Percentiles rank a stretch among this genome's conserved stretches.
Evolutionary conservation across 2,888 invertebrate species (phyloP).

Genomic region (Watsonalla cultraria): DNA sequence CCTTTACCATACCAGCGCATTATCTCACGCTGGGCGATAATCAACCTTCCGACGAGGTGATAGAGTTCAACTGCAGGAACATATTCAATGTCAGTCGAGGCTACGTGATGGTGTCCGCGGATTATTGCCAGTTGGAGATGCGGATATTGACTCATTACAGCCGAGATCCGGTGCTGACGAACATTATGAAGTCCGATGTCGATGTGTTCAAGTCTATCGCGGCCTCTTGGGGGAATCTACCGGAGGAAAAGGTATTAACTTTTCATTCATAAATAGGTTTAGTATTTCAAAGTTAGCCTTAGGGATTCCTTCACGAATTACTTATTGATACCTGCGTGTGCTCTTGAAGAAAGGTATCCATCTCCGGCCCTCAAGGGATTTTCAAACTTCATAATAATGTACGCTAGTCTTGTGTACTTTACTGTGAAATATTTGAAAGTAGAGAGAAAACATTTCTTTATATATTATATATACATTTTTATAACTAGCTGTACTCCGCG

Average conservation of each 20-base stretch:
- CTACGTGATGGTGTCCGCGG: conserved; percentile 89
- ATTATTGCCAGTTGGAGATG: conserved; percentile 97
- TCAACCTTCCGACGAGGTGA: conserved; percentile 34
- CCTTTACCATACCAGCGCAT: conserved; percentile 81
- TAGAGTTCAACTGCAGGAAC: conserved; percentile 82
- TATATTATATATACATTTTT: too few relatives aligned
- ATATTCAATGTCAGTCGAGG: conserved; percentile 82
- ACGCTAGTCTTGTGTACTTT: too few relatives aligned
- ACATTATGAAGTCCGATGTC: conserved; percentile 81
- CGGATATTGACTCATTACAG: conserved; percentile 95
- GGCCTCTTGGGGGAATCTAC: conserved; percentile 87
- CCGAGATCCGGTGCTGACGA: conserved; percentile 83
- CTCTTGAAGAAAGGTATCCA: too few relatives aligned
- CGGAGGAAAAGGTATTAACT: conserved; percentile 76
- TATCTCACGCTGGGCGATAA: conserved; percentile 36
- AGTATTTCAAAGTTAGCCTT: too few relatives aligned
- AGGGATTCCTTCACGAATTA: too few relatives aligned
- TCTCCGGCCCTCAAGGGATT: too few relatives aligned
- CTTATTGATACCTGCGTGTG: too few relatives aligned
- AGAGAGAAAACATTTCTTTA: too few relatives aligned
- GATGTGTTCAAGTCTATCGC: conserved; percentile 94
- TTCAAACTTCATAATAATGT: too few relatives aligned
- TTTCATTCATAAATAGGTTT: neutral
- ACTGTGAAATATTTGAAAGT: too few relatives aligned
- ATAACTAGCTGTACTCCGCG: too few relatives aligned